phyloP scores from a whole-genome alignment of 2,797 vertebrate species.

The Poeciliopsis turneri region DNA sequence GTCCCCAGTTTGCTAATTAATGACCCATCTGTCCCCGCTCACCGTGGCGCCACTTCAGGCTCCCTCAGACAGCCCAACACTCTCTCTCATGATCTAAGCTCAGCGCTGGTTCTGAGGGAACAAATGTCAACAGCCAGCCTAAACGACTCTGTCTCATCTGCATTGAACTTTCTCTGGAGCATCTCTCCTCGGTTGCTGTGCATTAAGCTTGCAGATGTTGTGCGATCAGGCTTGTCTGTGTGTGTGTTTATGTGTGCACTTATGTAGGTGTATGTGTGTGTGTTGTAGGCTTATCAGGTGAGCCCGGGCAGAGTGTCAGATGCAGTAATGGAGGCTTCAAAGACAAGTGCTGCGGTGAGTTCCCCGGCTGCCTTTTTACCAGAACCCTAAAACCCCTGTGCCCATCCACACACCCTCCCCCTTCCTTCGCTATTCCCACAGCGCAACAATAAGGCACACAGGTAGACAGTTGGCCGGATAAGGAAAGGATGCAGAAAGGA shows the following conservation, averaged over 20 bases:
- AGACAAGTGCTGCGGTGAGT: constrained; percentile 86
- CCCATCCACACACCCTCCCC: constrained; percentile 10
- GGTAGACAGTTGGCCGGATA: constrained; percentile 46
- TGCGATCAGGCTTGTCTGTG: constrained; percentile 59
- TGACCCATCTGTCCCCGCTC: constrained; percentile 81
- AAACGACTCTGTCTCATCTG: constrained; percentile 28
- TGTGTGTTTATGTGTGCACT: constrained; percentile 64
- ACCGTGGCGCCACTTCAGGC: constrained; percentile 71
- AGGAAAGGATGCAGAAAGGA: constrained; percentile 29
- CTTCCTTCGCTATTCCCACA: constrained; percentile 23
- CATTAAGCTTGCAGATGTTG: constrained; percentile 37
- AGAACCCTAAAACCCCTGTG: constrained; percentile 1
- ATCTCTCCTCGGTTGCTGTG: constrained; percentile 25
- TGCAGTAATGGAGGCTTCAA: constrained; percentile 86
- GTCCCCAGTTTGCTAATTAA: constrained; percentile 81
- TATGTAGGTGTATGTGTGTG: constrained; percentile 78
- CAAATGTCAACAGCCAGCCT: constrained; percentile 19
- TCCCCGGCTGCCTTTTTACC: constrained; percentile 75
- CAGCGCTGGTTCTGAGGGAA: constrained; percentile 12
- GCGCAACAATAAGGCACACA: constrained; percentile 42
- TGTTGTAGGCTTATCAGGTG: constrained; percentile 86
- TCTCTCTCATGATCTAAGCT: constrained; percentile 36
- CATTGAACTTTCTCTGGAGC: constrained; percentile 27
- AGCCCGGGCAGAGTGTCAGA: constrained; percentile 87
- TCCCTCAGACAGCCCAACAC: constrained; percentile 33